A percentile compares a stretch with the other conserved stretches of the same genome.
Conservation (phyloP, 2,888 invertebrate species). For the Eurytoma adleriae region DNA sequence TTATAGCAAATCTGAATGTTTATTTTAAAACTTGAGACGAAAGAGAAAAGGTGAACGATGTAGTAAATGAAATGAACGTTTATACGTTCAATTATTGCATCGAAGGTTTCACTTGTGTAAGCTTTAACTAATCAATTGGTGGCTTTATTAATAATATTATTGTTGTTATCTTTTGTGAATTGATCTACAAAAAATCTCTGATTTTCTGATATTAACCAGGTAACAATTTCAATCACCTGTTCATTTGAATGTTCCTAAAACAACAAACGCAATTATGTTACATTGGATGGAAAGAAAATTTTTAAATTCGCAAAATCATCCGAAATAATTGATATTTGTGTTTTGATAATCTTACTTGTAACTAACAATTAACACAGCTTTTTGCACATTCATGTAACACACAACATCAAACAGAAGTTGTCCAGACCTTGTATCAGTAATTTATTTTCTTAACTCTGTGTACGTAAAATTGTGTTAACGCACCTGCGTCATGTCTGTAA, state of each 20-base stretch:
- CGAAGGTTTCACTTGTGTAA: conserved; percentile 34
- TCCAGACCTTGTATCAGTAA: conserved; percentile 4
- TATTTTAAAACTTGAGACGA: conserved; percentile 54
- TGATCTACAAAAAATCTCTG: conserved; percentile 15
- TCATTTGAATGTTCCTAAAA: too few species aligned
- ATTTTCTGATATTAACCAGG: neutral
- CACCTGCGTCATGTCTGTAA: conserved; percentile 34
- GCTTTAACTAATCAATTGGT: conserved; percentile 56
- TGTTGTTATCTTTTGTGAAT: conserved; percentile 8
- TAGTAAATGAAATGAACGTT: conserved; percentile 45
- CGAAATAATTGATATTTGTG: conserved; percentile 29
- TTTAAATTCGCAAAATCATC: neutral
- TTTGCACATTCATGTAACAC: conserved; percentile 9
- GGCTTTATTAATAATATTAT: conserved; percentile 35
- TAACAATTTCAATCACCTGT: too few species aligned
- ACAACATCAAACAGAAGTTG: conserved; percentile 9
- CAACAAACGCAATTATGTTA: too few species aligned
- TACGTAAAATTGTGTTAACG: conserved; percentile 40
- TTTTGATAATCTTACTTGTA: conserved; percentile 31
- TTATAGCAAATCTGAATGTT: conserved; percentile 35
- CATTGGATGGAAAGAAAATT: too few species aligned
- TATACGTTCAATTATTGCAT: conserved; percentile 41
- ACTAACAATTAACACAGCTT: conserved; percentile 47
- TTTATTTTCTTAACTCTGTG: conserved; percentile 31
- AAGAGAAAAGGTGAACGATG: conserved; percentile 63